phyloP scores from a whole-genome alignment of 2,888 invertebrate species.

The Iphiclides podalirius region DNA sequence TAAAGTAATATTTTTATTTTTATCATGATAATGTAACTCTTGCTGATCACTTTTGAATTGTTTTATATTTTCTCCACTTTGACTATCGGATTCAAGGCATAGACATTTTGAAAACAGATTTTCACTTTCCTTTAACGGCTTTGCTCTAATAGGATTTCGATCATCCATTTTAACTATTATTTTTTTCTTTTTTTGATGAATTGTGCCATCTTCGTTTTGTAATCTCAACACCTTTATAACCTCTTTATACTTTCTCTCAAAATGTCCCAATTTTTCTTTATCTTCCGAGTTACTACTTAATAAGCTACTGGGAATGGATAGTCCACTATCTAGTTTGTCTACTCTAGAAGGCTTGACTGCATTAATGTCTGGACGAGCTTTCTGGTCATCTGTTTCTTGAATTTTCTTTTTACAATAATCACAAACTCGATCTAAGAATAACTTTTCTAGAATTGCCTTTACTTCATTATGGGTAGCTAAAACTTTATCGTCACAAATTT shows the following conservation, averaged over 20 bases:
- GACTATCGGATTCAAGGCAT: not conserved
- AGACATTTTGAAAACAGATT: constrained; percentile 2
- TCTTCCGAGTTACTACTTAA: constrained; percentile 17
- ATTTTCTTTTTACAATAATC: constrained; percentile 22
- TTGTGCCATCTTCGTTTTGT: constrained; percentile 41
- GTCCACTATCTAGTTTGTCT: constrained; percentile 3
- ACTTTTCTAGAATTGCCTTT: constrained; percentile 29
- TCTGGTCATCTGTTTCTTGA: not conserved
- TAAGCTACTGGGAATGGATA: constrained; percentile 13
- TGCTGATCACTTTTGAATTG: not conserved
- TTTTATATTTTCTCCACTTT: not conserved
- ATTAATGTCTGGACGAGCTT: constrained; percentile 3
- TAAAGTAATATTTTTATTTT: not conserved
- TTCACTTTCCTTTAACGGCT: not conserved
- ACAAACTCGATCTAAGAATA: constrained; percentile 27
- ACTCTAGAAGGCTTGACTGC: not conserved
- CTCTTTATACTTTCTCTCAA: constrained; percentile 43
- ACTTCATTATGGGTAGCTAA: constrained; percentile 32
- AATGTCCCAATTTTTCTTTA: constrained; percentile 29
- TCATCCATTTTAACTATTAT: constrained; percentile 44
- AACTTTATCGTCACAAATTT: constrained; percentile 30
- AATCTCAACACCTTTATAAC: constrained; percentile 41
- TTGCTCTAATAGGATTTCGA: constrained; percentile 29
- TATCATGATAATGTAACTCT: not conserved
- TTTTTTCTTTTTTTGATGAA: constrained; percentile 42